These are phyloP conservation scores for Pseudolaguvia tuberculata DNA, from an alignment of 2,113 vertebrate genomes.

Conservation along the genomic window DNA sequence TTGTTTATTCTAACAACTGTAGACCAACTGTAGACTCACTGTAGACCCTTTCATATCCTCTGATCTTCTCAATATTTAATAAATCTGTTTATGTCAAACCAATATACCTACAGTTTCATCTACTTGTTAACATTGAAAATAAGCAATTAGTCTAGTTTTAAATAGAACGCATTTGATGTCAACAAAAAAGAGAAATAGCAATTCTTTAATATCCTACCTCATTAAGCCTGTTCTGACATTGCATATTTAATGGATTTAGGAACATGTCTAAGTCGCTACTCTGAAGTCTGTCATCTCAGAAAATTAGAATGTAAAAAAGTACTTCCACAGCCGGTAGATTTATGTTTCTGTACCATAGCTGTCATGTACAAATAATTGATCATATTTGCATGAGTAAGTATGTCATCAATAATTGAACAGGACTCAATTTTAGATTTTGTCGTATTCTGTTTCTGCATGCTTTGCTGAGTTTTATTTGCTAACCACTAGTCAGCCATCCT, in stretches of 20 bases:
- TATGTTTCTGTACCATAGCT: constrained; percentile 62
- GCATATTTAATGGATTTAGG: constrained; percentile 59
- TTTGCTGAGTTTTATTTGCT: constrained; percentile 40
- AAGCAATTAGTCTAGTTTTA: constrained; percentile 39
- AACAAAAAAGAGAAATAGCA: constrained; percentile 42
- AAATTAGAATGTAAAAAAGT: constrained; percentile 74
- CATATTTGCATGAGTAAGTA: constrained; percentile 73
- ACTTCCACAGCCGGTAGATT: constrained; percentile 57
- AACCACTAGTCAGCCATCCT: constrained; percentile 16
- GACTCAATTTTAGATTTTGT: constrained; percentile 49
- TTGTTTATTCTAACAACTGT: constrained; percentile 69
- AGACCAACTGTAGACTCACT: too few species aligned
- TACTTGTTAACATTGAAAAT: constrained; percentile 34
- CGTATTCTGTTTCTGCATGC: constrained; percentile 43
- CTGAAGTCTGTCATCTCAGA: constrained; percentile 67
- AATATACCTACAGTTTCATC: background rate
- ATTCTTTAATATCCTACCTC: constrained; percentile 60
- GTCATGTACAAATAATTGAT: constrained; percentile 73
- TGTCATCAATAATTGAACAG: constrained; percentile 67
- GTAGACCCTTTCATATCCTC: constrained; percentile 50
- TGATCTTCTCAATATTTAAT: constrained; percentile 51
- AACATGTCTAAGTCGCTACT: constrained; percentile 61
- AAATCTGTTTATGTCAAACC: constrained; percentile 48
- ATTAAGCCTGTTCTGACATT: constrained; percentile 65
- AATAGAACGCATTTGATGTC: constrained; percentile 34